Percentiles rank a stretch among this genome's conserved stretches.
These are phyloP conservation scores for Desmophyllum pertusum DNA, from an alignment of 92 coral and sea anemone species.

Conservation along the genomic window DNA sequence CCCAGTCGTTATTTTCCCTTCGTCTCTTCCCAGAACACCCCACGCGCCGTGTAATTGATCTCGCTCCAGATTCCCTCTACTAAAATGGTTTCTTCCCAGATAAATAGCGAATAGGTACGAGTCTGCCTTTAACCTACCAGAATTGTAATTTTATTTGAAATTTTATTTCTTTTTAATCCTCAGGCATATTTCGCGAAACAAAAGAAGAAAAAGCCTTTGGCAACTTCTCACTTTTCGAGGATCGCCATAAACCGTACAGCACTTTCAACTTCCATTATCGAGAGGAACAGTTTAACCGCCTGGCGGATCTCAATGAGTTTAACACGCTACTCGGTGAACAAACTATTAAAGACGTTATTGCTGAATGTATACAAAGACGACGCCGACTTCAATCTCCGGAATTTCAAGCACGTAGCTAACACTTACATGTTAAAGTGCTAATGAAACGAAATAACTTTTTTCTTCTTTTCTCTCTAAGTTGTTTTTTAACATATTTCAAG, in stretches of 20 bases:
- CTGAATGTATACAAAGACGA: constrained; percentile 57
- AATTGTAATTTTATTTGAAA: background rate
- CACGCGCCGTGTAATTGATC: too few species aligned
- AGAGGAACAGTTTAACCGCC: constrained; percentile 56
- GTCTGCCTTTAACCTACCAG: background rate
- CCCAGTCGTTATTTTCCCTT: too few species aligned
- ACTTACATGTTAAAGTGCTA: too few species aligned
- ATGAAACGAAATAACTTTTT: too few species aligned
- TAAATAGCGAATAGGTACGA: too few species aligned
- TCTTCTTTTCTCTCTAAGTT: too few species aligned
- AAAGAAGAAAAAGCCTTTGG: constrained; percentile 57
- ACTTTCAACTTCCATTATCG: constrained; percentile 74
- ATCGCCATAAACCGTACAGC: constrained; percentile 63
- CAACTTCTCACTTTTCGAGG: constrained; percentile 76
- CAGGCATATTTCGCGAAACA: constrained; percentile 57
- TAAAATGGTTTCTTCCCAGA: too few species aligned
- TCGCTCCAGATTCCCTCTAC: too few species aligned
- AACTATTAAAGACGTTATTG: constrained; percentile 67
- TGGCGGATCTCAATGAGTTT: constrained; percentile 66
- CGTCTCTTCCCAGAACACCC: too few species aligned
- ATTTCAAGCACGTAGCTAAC: too few species aligned
- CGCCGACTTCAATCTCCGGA: constrained; percentile 6
- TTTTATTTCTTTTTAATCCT: background rate
- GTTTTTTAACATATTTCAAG: too few species aligned
- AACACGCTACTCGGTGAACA: constrained; percentile 65